A percentile compares a stretch with the other conserved stretches of the same genome.
Conservation (phyloP, 2,888 invertebrate genomes). For the Nasonovia ribisnigri region DNA sequence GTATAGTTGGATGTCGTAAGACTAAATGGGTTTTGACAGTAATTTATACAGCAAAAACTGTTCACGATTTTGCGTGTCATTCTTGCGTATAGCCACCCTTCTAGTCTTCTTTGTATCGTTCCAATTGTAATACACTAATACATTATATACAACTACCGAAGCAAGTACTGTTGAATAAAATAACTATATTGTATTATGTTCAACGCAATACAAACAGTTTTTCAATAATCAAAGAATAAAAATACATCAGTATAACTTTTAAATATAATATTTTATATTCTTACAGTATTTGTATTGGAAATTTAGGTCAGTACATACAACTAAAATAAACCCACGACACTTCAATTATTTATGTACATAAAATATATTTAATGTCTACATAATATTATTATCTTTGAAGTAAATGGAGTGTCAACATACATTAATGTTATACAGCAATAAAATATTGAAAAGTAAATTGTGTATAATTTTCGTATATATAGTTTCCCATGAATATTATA, state of each 20-base stretch:
- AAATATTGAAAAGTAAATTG: background rate
- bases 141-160: background rate
- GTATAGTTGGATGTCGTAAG: too few species aligned
- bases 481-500: background rate
- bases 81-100: background rate
- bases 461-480: background rate
- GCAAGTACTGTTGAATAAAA: background rate
- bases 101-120: background rate
- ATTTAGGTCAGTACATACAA: background rate
- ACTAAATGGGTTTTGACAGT: background rate
- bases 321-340: background rate
- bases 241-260: background rate
- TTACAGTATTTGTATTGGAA: background rate
- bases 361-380: background rate
- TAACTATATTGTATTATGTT: background rate
- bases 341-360: background rate
- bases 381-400: background rate
- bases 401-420: background rate
- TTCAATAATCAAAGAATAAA: conserved; percentile 5
- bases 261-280: background rate
- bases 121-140: background rate
- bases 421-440: background rate
- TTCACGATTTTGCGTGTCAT: background rate
- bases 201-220: background rate
- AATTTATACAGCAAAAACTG: background rate